phyloP scores from a whole-genome alignment of 1,140 invertebrate species.

The Vollenhovia emeryi region DNA sequence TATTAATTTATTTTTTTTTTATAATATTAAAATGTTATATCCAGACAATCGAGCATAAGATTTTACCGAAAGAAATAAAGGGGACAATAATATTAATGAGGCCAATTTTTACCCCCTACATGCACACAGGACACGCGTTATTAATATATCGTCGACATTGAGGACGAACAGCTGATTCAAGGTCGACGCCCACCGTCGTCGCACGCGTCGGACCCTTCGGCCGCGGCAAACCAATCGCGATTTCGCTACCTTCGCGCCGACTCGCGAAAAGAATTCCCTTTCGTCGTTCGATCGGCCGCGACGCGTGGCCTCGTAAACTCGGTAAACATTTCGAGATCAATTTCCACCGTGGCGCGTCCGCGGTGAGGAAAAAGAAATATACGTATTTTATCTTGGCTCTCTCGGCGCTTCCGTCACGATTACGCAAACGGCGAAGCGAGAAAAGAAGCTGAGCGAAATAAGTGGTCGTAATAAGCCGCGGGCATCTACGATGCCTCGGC shows the following conservation, averaged over 20 bases:
- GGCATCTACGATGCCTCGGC: background rate
- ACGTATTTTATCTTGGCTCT: constrained; percentile 9
- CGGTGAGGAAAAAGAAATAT: background rate
- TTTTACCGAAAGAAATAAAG: too few species aligned
- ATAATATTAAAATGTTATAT: too few species aligned
- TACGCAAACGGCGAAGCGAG: constrained; percentile 20
- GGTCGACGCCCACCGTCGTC: constrained; percentile 66
- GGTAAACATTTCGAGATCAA: constrained; percentile 3
- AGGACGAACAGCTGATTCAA: constrained; percentile 79
- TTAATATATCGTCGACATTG: constrained; percentile 78
- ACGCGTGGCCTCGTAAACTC: background rate
- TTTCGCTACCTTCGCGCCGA: too few species aligned
- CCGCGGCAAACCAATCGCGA: background rate
- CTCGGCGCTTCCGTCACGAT: constrained; percentile 12
- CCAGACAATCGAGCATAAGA: too few species aligned
- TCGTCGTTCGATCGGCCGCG: background rate
- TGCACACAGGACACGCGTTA: constrained; percentile 59
- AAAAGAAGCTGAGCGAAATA: constrained; percentile 17
- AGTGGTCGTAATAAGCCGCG: constrained; percentile 1
- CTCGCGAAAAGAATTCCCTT: background rate
- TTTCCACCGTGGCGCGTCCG: background rate
- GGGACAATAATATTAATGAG: too few species aligned
- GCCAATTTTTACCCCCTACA: too few species aligned
- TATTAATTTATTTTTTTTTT: too few species aligned
- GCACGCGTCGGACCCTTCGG: background rate